Base-by-base conservation (phyloP, 2,113 vertebrate species). In the Hydrochoerus hydrochaeris region DNA sequence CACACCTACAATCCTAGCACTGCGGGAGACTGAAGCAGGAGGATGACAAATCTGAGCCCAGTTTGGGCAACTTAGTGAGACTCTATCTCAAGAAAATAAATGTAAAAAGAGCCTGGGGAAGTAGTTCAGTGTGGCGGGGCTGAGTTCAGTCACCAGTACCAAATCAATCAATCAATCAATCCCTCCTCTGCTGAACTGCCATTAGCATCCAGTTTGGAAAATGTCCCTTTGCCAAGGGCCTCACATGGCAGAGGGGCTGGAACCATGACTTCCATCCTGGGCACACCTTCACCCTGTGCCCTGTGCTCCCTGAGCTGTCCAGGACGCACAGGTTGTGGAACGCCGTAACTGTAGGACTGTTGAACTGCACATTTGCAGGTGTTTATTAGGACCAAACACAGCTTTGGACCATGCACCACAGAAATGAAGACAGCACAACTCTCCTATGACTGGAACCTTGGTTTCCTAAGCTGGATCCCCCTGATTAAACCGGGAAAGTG, bases 151-250 rank as follows among this genome's bases (percentile, higher is more conserved):
- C 32, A 69, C 65, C 32, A 67, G 65, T 67, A 67, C 65, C 32
- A 2, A 32, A 67, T 67, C 30, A 65, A 32, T 65, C 30, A 65
- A 32, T 35, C 65, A 87, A 19, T 13, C 57, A 75, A 14, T 10
- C 17, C 38, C 49, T 46, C 85, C 41, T 94, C 62, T 94, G 83
- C 85, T 93, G 54, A 92, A 84, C 60, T 24, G 17, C 82, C 85
- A 41, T 22, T 46, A 93, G 38, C 75, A 93, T 52, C 73, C 82
- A 22, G 11, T 62, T 91, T 95, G 84, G 80, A 67, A 65, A 83
- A 89, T 14, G 13, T 78, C 28, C 24, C 85, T 17, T 38, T 63
- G 24, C 69, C 54, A 49, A 6, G 24, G 32, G 30, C 16, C 80
- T 77, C 44, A 6, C 5, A 7, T 19, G 49, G 28, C 17, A n/a